These are phyloP conservation scores for Acomys russatus DNA, from an alignment of 2,797 vertebrate genomes.

Conservation along the genomic window DNA sequence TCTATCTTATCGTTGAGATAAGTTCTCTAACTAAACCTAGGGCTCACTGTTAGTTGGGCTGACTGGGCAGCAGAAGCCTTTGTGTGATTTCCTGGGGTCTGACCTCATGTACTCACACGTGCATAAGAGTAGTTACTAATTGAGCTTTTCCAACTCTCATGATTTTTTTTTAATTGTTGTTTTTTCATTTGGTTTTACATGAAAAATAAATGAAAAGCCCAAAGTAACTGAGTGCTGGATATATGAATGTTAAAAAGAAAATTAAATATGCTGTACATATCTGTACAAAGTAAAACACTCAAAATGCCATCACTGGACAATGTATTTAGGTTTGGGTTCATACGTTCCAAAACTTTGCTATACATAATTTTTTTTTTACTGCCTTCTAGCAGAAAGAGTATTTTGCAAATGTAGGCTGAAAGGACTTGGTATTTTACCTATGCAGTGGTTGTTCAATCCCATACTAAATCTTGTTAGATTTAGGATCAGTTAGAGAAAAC, in stretches of 20 bases:
- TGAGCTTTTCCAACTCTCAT: not conserved
- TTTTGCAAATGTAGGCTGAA: not conserved
- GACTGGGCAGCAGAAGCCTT: not conserved
- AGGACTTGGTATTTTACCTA: not conserved
- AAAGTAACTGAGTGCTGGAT: not conserved
- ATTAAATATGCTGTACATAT: not conserved
- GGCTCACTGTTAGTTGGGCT: not conserved
- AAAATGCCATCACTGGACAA: not conserved
- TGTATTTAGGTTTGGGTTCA: slow-evolving; percentile 6
- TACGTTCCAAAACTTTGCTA: not conserved
- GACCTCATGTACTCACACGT: not conserved
- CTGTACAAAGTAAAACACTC: not conserved
- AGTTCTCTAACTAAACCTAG: not conserved
- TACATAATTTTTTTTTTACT: not conserved
- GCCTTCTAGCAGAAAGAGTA: not conserved
- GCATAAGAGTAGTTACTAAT: not conserved
- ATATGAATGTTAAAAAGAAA: not conserved
- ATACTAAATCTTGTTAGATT: not conserved
- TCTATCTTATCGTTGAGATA: not conserved
- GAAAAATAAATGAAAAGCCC: not conserved
- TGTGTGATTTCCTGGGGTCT: not conserved
- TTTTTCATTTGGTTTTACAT: not conserved
- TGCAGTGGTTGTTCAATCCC: not conserved
- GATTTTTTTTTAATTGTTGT: not conserved
- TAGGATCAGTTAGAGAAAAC: not conserved